These are phyloP conservation scores for Anguilla marmorata DNA, from an alignment of 2,797 vertebrate genomes.

Conservation along the genomic window DNA sequence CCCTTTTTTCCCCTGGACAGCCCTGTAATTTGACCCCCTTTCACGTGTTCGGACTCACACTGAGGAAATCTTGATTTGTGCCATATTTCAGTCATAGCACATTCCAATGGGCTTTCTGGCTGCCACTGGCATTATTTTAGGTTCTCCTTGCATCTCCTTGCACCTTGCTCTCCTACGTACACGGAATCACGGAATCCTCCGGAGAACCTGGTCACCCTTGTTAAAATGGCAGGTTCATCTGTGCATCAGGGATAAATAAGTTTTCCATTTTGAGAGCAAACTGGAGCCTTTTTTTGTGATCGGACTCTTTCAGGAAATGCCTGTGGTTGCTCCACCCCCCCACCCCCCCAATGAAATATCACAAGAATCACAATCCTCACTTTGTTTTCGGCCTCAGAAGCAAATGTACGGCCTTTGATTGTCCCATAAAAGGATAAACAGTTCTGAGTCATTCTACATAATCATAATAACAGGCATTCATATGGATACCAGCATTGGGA, in stretches of 20 bases:
- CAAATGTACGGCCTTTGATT: slow-evolving; percentile 11
- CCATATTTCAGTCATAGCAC: not conserved
- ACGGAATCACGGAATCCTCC: not conserved
- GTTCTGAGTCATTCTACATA: not conserved
- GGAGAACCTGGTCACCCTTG: not conserved
- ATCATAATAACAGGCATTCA: not conserved
- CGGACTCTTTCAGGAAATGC: slow-evolving; percentile 24
- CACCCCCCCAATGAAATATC: not conserved
- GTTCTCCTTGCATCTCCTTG: too few species aligned
- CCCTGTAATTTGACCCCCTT: not conserved
- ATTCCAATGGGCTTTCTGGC: not conserved
- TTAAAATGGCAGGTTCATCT: not conserved
- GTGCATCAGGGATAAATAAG: not conserved
- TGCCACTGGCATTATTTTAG: not conserved
- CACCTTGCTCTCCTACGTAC: too few species aligned
- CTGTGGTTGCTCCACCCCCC: not conserved
- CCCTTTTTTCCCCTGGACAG: not conserved
- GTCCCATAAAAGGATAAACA: not conserved
- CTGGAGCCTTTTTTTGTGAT: not conserved
- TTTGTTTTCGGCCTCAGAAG: slow-evolving; percentile 16
- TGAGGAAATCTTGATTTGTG: not conserved
- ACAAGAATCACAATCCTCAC: slow-evolving; percentile 25
- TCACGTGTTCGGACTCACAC: not conserved
- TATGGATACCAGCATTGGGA: not conserved
- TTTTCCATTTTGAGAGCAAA: slow-evolving; percentile 23